Evolutionary conservation across 2,797 vertebrate genomes (phyloP).

Genomic region (Macropus fuliginosus): DNA sequence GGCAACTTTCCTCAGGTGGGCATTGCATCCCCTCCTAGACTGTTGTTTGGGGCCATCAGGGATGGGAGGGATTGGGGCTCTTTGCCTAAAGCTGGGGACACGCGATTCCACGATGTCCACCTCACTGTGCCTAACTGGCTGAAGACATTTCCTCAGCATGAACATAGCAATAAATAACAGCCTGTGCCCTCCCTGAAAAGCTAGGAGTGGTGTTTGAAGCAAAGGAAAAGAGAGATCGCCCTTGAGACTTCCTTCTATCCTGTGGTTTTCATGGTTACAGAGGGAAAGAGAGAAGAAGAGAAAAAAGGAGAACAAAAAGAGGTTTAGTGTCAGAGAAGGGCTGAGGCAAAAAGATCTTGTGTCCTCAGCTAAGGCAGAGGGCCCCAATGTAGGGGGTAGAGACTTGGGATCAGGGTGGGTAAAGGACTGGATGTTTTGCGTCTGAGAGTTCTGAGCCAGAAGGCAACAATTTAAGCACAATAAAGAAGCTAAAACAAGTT

Average conservation of each 20-base stretch:
- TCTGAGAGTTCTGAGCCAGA: conserved; percentile 44
- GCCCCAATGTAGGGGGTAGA: neutral
- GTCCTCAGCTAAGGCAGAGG: conserved; percentile 59
- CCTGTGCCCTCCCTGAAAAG: neutral
- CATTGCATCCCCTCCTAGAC: neutral
- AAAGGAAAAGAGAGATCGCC: neutral
- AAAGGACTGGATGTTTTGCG: neutral
- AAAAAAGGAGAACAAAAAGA: neutral
- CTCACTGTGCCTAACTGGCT: neutral
- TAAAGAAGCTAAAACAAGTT: conserved; percentile 71
- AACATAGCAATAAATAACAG: neutral
- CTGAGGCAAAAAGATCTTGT: neutral
- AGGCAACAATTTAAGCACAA: conserved; percentile 70
- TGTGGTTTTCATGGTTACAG: neutral
- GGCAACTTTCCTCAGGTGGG: conserved; percentile 31
- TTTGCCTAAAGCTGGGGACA: conserved; percentile 50
- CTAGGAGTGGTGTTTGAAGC: neutral
- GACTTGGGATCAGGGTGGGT: neutral
- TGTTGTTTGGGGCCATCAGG: neutral
- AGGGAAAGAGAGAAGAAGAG: neutral
- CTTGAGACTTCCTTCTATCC: neutral
- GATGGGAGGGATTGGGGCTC: conserved; percentile 17
- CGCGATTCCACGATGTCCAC: neutral
- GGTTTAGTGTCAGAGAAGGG: neutral
- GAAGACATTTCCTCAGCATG: neutral